Evolutionary conservation across 2,888 invertebrate species (phyloP), one percentile per base, ranked within the genome.

Genomic region (Aproaerema taeniolella): DNA sequence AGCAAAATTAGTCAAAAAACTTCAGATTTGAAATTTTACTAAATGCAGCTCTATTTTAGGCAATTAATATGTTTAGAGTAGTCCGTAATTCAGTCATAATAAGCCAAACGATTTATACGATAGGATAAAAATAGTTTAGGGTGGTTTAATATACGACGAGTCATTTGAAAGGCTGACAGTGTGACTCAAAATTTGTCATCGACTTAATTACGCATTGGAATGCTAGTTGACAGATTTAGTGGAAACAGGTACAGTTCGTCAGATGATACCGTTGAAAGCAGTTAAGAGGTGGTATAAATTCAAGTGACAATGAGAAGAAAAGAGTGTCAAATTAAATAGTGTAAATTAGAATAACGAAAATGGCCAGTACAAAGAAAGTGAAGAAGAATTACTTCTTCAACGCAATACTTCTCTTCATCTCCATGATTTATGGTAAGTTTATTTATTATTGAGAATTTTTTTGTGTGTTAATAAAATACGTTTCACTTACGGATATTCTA

Each of bases 361-460:
- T 86, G 85, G 80, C 75, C 24, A 69, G 59, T 48, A 55, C 66
- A 57, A 80, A 79, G 62, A 77, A 66, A 50, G 7, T 64, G 51
- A 75, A 70, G 61, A 69, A 61, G 67, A 79, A 29, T 16, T 30
- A 13, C 13, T 13, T 37, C 16, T 29, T 37, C 4, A 82, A 83
- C 67, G 82, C 81, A 31, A 55, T 82, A 44, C 57, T 85, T 37
- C 67, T 85, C 25, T 70, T 81, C 59, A 53, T 80, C 46, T 75
- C 81, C 10, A 74, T 81, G 72, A 79, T 83, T 55, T 85, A 86
- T 49, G 86, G 86, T 86, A 59, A 86, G 86, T 81, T 33, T 20
- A 6, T 20, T 8, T 20, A 8, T 20, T 20, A 20, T 20, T 20
- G 8, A 8, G 8, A 6, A 20, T 20, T 20, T 6, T 20, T 20